Base-by-base conservation (phyloP, 2,888 invertebrate species). In the Tetheella fluctuosa region DNA sequence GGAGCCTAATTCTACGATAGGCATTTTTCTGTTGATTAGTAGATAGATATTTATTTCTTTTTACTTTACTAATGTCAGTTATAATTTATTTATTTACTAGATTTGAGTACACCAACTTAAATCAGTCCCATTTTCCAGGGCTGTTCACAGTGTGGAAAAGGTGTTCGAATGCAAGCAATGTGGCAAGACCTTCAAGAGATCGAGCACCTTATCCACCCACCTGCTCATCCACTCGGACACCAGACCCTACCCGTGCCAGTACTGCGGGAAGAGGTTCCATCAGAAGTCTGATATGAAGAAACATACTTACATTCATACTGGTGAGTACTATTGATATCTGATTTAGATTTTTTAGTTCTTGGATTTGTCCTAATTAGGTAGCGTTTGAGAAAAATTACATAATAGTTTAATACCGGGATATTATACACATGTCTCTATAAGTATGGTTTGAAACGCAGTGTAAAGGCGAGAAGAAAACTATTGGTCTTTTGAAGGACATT, bases 271-370 rank as follows among this genome's bases (percentile, higher is more conserved):
- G 90, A 94, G 99, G 76, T 99, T 99, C 93, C 99, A 99, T 86
- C 99, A 99, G 93, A 99, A 99, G 88, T 98, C 98, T 59, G 99
- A 99, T 90, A 99, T 99, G 99, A 99, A 99, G 94, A 99, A 99
- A 83, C 99, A 99, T 93, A 99, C 99, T 28, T 99, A 99, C 86
- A 99, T 97, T 68, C 97, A 97, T 84, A 97, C 97, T 80, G 97
- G 97, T 97, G 82, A 95, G 96, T 94, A 13, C 48, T 58, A n/a
- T 34, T 53, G 61, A 60, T 53, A 39, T 59, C 63, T n/a, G 23
- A 17, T 37, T 39, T n/a, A 34, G 6, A 1, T 13, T 34, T 34
- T 34, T 34, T 34, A 13, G 3, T 10, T 10, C 2, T 10, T 2
- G 6, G 4, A 34, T 0, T 7, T 13, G 34, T 30, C 30, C 8